phyloP scores from a whole-genome alignment of 2,888 invertebrate genomes.

The Eubasilissa splendida region DNA sequence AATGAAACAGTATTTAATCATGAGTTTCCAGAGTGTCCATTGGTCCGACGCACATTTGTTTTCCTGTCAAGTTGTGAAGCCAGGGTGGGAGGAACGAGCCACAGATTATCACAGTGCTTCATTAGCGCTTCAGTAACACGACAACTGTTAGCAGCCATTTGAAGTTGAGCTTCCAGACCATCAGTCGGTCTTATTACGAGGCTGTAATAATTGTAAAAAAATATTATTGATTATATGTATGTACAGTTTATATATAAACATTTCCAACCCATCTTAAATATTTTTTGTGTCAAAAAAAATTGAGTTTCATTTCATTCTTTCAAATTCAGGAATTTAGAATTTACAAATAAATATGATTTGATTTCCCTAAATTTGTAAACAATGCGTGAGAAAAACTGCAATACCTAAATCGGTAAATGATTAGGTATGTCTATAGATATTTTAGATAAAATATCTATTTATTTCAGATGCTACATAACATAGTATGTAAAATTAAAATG shows the following conservation, averaged over 20 bases:
- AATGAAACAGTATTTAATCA: neutral
- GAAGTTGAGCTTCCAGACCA: slow-evolving; percentile 81
- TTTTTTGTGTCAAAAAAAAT: neutral
- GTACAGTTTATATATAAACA: neutral
- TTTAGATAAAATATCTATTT: too few species aligned
- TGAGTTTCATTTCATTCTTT: too few species aligned
- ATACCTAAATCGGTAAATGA: too few species aligned
- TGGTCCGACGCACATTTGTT: slow-evolving; percentile 49
- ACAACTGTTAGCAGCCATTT: slow-evolving; percentile 90
- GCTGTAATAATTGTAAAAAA: slow-evolving; percentile 61
- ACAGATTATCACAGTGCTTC: slow-evolving; percentile 83
- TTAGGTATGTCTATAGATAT: too few species aligned
- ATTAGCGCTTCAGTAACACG: slow-evolving; percentile 89
- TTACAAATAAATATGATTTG: too few species aligned
- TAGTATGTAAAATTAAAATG: too few species aligned
- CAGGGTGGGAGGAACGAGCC: slow-evolving; percentile 84
- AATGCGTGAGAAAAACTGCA: too few species aligned
- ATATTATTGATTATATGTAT: neutral
- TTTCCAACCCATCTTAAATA: neutral
- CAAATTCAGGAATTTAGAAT: too few species aligned
- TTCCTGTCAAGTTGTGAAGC: slow-evolving; percentile 56
- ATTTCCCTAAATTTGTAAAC: too few species aligned
- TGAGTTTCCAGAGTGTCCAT: slow-evolving; percentile 46
- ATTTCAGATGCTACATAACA: too few species aligned
- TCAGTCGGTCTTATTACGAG: slow-evolving; percentile 76